Evolutionary conservation across 37 sponge, comb jelly and placozoan genomes (phyloP), one percentile per base, ranked within the genome.

Genomic region (Hexactinellida sp.): DNA sequence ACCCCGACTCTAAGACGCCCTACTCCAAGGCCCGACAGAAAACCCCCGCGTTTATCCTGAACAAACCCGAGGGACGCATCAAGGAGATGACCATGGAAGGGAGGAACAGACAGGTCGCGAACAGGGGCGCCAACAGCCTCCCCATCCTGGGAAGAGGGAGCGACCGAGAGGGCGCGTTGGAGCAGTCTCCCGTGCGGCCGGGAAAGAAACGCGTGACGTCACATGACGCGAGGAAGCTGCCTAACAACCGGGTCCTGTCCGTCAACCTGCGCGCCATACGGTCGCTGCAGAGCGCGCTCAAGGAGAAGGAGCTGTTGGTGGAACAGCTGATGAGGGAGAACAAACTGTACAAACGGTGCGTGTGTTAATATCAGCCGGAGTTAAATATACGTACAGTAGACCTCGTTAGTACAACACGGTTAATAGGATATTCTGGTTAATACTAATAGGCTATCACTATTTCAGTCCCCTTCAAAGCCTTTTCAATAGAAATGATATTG

Each of bases 291-390:
- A 63, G 76, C 34, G 21, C 76, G 13, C 76, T 63, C 34, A 63
- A 63, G 34, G 76, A 63, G 76, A 63, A 63, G 34, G 76, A 63
- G 76, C 28, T 63, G 3, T n/a, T 25, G 34, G 13, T 28, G 13
- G 76, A 63, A 28, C 76, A 63, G 76, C 34, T 63, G 13, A 23
- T 63, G 28, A 63, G 13, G 30, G 76, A 63, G 34, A 63, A 63
- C 76, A 63, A n/a, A n/a, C 76, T 63, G 34, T 63, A 25, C 76
- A 63, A 63, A 63, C 76, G 76, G 76, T 63, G 47, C 5, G 47
- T 41, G 10, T 16, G n/a, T n/a, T n/a, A n/a, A n/a, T n/a, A n/a
- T n/a, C n/a, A n/a, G n/a, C n/a, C n/a, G n/a, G n/a, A n/a, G n/a
- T n/a, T n/a, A n/a, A n/a, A n/a, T n/a, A n/a, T n/a, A n/a, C n/a